Conservation (phyloP, 2,797 vertebrate species). For the Sebastes matsubarae region DNA sequence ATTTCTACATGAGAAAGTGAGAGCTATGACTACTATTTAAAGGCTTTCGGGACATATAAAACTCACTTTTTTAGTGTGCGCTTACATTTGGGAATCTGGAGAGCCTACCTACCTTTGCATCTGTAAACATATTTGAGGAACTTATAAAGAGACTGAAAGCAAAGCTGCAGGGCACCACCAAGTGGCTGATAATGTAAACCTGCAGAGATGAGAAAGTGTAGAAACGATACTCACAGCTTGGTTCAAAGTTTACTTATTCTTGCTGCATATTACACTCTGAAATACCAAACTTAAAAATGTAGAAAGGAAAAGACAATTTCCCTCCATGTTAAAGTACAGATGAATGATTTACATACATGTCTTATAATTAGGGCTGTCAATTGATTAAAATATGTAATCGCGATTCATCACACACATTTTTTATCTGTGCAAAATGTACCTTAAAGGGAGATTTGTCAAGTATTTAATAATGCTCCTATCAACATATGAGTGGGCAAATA, state of each 20-base stretch:
- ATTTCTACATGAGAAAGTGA: background rate
- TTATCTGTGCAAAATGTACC: too few relatives aligned
- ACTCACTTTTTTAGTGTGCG: too few relatives aligned
- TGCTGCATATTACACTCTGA: background rate
- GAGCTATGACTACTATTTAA: background rate
- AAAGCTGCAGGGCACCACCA: background rate
- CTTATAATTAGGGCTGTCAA: too few relatives aligned
- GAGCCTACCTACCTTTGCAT: too few relatives aligned
- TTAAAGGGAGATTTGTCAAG: too few relatives aligned
- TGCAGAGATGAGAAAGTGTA: background rate
- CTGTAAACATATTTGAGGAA: too few relatives aligned
- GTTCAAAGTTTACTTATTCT: background rate
- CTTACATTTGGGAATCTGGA: too few relatives aligned
- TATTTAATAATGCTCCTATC: too few relatives aligned
- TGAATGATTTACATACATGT: background rate
- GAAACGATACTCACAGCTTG: background rate
- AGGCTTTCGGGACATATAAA: too few relatives aligned
- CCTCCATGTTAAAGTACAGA: background rate
- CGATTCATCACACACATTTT: too few relatives aligned
- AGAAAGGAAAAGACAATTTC: background rate
- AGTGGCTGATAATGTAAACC: background rate
- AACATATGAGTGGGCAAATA: too few relatives aligned
- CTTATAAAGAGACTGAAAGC: background rate
- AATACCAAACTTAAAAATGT: background rate
- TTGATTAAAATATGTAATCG: accelerated